A percentile compares a stretch with the other conserved stretches of the same genome.
Evolutionary conservation across 2,113 vertebrate genomes (phyloP).

Genomic region (Pseudorhombus dupliciocellatus): DNA sequence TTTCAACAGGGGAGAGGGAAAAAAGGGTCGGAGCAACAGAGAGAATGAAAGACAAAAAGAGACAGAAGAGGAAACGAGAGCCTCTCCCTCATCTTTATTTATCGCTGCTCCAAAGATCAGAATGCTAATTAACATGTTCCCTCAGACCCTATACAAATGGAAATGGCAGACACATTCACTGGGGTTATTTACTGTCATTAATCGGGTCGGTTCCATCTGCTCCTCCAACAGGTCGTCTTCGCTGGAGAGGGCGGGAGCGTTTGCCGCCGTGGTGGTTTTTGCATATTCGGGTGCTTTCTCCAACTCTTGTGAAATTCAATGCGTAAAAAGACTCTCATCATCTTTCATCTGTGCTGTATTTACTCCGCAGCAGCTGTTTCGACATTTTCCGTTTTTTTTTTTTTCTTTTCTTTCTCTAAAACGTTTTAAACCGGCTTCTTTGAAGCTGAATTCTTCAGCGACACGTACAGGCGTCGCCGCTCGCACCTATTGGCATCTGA

Average conservation of each 20-base stretch:
- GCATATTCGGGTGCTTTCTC: slow-evolving; percentile 17
- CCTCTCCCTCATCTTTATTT: slow-evolving; percentile 30
- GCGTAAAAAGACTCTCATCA: slow-evolving; percentile 55
- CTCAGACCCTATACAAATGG: slow-evolving; percentile 31
- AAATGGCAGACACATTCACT: slow-evolving; percentile 49
- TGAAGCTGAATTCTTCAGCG: slow-evolving; percentile 34
- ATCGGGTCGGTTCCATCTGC: slow-evolving; percentile 46
- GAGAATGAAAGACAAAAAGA: slow-evolving; percentile 46
- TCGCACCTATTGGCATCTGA: slow-evolving; percentile 33
- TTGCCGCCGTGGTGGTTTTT: slow-evolving; percentile 37
- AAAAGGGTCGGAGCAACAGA: slow-evolving; percentile 25
- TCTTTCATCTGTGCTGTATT: slow-evolving; percentile 66
- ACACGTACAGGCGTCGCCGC: slow-evolving; percentile 35
- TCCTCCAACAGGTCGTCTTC: slow-evolving; percentile 25
- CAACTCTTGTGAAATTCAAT: slow-evolving; percentile 52
- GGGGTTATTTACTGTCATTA: slow-evolving; percentile 58
- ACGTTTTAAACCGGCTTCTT: slow-evolving; percentile 12
- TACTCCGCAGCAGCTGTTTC: slow-evolving; percentile 67
- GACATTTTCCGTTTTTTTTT: slow-evolving; percentile 15
- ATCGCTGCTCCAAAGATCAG: slow-evolving; percentile 46
- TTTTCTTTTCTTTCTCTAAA: slow-evolving; percentile 7
- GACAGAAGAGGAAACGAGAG: slow-evolving; percentile 1
- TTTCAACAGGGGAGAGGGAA: slow-evolving; percentile 44
- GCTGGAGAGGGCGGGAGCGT: slow-evolving; percentile 33
- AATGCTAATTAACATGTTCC: slow-evolving; percentile 59